Evolutionary conservation across 2,888 invertebrate species (phyloP).

Genomic region (Bhutanitis thaidina): DNA sequence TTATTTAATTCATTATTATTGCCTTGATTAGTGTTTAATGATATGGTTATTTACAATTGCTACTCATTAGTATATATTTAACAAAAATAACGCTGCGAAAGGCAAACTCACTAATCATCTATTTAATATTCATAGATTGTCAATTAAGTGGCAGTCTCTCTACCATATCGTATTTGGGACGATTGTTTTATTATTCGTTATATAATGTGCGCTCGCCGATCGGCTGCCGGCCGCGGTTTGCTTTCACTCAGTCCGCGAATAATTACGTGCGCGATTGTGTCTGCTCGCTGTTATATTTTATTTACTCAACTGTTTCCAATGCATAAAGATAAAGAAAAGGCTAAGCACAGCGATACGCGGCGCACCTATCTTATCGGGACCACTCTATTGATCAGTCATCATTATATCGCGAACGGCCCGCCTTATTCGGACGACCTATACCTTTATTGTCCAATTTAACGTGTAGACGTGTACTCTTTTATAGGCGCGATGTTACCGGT

Average conservation of each 20-base stretch:
- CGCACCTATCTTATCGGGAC: conserved; percentile 72
- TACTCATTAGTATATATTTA: conserved; percentile 15
- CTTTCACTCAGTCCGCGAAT: conserved; percentile 73
- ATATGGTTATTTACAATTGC: conserved; percentile 6
- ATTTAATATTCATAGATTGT: conserved; percentile 15
- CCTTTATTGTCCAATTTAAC: conserved; percentile 73
- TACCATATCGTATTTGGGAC: conserved; percentile 57
- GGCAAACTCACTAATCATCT: conserved; percentile 8
- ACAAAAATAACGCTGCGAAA: not conserved
- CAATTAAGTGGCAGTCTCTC: conserved; percentile 35
- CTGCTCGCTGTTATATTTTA: conserved; percentile 66
- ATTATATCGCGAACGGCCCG: conserved; percentile 71
- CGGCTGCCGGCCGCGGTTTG: conserved; percentile 53
- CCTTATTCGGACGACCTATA: conserved; percentile 70
- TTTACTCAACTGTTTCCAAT: conserved; percentile 75
- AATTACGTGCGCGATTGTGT: conserved; percentile 70
- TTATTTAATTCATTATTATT: conserved; percentile 1
- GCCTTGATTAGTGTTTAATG: not conserved
- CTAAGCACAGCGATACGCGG: conserved; percentile 57
- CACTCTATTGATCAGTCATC: conserved; percentile 74
- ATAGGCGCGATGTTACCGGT: conserved; percentile 71
- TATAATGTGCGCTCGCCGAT: conserved; percentile 53
- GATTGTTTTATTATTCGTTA: conserved; percentile 74
- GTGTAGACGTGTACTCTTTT: conserved; percentile 61
- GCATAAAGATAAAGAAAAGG: conserved; percentile 74